phyloP scores from a whole-genome alignment of 2,797 vertebrate genomes.

The Otolemur crassicaudatus region DNA sequence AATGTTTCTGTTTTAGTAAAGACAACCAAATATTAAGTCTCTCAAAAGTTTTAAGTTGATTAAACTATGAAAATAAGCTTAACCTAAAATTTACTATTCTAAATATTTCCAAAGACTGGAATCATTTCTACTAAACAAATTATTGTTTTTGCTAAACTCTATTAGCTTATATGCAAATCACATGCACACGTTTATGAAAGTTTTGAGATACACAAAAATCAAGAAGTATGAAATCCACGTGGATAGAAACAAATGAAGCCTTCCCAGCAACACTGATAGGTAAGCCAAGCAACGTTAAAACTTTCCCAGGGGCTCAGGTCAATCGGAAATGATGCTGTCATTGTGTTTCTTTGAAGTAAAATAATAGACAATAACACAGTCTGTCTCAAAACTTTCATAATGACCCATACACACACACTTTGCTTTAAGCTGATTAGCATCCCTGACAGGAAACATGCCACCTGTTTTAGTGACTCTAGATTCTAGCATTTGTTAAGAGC shows the following conservation, averaged over 20 bases:
- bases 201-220: too few species aligned
- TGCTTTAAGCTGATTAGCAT: background rate
- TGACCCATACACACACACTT: background rate
- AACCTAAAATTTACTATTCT: background rate
- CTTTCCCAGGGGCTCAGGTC: too few species aligned
- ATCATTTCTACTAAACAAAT: conserved; percentile 18
- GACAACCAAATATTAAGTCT: background rate
- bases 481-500: background rate
- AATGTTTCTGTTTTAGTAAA: background rate
- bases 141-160: background rate
- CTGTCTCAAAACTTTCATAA: too few species aligned
- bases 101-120: conserved; percentile 14
- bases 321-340: too few species aligned
- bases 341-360: too few species aligned
- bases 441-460: background rate
- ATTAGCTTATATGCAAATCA: background rate
- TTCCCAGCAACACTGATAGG: too few species aligned
- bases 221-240: too few species aligned
- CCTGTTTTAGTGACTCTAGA: background rate
- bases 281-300: too few species aligned
- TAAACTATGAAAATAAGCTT: background rate
- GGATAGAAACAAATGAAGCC: too few species aligned
- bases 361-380: too few species aligned
- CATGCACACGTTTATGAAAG: background rate
- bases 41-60: background rate